These are phyloP conservation scores for Tetraodon nigroviridis DNA, from an alignment of 2,113 vertebrate genomes.

Conservation along the genomic window DNA sequence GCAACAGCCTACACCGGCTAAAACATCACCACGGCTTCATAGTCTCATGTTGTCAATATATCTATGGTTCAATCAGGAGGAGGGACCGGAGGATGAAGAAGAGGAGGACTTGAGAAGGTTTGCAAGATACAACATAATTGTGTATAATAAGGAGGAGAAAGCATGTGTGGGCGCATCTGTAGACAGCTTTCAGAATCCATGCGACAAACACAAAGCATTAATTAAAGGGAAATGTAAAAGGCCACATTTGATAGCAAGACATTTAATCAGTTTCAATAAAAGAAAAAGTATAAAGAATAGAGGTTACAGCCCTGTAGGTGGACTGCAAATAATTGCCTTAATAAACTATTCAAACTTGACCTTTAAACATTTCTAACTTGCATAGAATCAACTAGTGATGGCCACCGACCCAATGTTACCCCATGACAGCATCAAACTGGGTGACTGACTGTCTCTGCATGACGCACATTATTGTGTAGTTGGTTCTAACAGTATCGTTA, in stretches of 20 bases:
- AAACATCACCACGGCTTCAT: not conserved
- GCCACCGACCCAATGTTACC: not conserved
- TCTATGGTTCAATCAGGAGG: no score
- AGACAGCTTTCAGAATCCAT: not conserved
- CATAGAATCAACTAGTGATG: no score
- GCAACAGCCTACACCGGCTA: constrained; percentile 11
- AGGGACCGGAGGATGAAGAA: not conserved
- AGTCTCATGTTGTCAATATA: constrained; percentile 5
- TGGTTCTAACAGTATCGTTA: constrained; percentile 12
- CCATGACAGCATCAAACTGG: not conserved
- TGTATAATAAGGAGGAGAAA: constrained; percentile 5
- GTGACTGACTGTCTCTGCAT: not conserved
- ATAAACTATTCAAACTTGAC: no score
- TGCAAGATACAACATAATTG: not conserved
- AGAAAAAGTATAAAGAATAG: not conserved
- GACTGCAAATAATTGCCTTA: no score
- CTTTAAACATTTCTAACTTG: no score
- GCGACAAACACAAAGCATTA: not conserved
- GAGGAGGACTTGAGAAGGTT: constrained; percentile 22
- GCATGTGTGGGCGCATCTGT: constrained; percentile 6
- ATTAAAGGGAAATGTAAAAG: not conserved
- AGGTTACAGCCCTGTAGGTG: not conserved
- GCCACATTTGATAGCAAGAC: not conserved
- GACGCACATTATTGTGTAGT: not conserved
- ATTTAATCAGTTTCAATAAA: not conserved